Conservation (phyloP, 2,888 invertebrate species). For the Conchocele bisecta region DNA sequence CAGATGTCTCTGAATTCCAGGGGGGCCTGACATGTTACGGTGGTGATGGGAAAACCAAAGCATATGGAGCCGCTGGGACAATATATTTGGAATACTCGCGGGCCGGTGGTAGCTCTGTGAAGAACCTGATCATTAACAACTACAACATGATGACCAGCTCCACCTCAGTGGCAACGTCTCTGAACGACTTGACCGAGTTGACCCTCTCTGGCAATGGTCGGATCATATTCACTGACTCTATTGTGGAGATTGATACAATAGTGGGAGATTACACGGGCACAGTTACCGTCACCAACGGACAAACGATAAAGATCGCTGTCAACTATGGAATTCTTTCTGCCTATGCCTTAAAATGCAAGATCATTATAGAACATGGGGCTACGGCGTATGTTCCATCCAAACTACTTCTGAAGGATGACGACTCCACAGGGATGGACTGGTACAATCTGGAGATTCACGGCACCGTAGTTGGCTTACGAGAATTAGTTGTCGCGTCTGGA, state of each 20-base stretch:
- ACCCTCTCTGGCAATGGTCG: constrained; percentile 43
- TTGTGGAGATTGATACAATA: constrained; percentile 49
- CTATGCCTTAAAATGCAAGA: constrained; percentile 62
- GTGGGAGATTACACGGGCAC: constrained; percentile 65
- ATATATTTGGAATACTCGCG: constrained; percentile 56
- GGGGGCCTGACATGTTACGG: constrained; percentile 41
- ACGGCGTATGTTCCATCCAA: constrained; percentile 59
- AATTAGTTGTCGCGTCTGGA: constrained; percentile 65
- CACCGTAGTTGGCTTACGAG: constrained; percentile 55
- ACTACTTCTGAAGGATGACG: constrained; percentile 61
- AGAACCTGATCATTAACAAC: constrained; percentile 57
- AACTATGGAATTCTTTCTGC: constrained; percentile 65
- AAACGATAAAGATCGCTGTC: constrained; percentile 61
- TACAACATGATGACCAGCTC: constrained; percentile 32
- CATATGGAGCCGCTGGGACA: constrained; percentile 67
- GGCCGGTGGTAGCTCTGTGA: constrained; percentile 45
- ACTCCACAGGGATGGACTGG: constrained; percentile 23
- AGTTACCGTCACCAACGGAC: constrained; percentile 45
- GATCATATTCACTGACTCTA: constrained; percentile 30
- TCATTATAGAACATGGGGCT: constrained; percentile 51
- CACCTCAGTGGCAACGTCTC: constrained; percentile 31
- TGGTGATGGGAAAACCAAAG: constrained; percentile 29
- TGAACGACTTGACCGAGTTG: constrained; percentile 41
- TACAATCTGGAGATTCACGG: constrained; percentile 65
- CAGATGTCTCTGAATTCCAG: constrained; percentile 13